phyloP scores from a whole-genome alignment of 2,113 vertebrate genomes.

The Mungos mungo region DNA sequence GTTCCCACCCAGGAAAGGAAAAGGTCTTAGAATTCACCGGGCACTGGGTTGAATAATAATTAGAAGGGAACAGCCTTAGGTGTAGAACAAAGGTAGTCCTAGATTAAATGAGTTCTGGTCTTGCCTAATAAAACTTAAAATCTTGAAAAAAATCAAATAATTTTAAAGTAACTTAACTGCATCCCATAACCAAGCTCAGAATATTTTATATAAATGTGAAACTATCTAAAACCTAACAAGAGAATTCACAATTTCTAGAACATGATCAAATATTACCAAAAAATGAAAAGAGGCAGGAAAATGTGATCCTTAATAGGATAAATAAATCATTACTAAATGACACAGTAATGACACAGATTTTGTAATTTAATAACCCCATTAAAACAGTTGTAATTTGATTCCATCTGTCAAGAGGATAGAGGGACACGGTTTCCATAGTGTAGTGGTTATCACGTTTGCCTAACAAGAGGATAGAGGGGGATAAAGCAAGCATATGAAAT shows the following conservation, averaged over 20 bases:
- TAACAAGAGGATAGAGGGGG: neutral
- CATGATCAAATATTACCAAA: neutral
- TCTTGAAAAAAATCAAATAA: neutral
- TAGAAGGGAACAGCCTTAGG: neutral
- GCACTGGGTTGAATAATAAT: neutral
- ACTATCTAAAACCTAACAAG: neutral
- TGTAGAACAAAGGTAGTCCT: neutral
- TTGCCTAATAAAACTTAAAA: neutral
- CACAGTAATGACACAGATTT: neutral
- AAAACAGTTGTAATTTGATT: neutral
- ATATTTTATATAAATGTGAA: neutral
- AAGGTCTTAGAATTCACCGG: neutral
- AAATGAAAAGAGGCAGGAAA: neutral
- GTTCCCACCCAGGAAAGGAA: neutral
- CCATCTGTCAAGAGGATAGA: too few species aligned
- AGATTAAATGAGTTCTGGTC: neutral
- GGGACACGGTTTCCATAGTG: too few species aligned
- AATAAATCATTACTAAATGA: neutral
- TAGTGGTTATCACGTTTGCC: too few species aligned
- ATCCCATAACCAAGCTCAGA: neutral
- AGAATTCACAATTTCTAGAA: neutral
- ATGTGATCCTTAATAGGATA: neutral
- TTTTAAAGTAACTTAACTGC: neutral
- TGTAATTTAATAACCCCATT: neutral
- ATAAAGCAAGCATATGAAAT: neutral